phyloP scores from a whole-genome alignment of 2,888 invertebrate genomes.

The Plebejus melissa region DNA sequence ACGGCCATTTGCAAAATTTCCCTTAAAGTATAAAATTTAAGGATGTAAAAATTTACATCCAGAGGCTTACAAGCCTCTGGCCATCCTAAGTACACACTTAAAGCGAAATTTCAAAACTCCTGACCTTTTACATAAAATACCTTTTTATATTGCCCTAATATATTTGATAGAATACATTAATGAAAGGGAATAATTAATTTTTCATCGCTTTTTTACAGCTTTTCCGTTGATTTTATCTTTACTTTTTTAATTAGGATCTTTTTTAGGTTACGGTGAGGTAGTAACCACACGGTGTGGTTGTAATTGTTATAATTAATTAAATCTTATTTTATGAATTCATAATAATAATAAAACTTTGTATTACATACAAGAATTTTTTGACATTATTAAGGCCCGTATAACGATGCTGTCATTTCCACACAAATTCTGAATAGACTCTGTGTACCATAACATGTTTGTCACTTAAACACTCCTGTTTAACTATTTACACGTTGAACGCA shows the following conservation, averaged over 20 bases:
- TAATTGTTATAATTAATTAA: too few species aligned
- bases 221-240: background rate
- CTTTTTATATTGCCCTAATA: constrained; percentile 12
- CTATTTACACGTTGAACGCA: too few species aligned
- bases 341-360: too few species aligned
- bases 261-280: background rate
- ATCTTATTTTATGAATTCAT: too few species aligned
- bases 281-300: too few species aligned
- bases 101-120: constrained; percentile 12
- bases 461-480: too few species aligned
- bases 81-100: constrained; percentile 18
- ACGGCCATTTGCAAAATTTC: background rate
- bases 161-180: constrained; percentile 9
- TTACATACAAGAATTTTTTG: too few species aligned
- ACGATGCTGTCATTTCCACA: too few species aligned
- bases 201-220: background rate
- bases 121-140: constrained; percentile 18
- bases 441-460: too few species aligned
- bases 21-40: background rate
- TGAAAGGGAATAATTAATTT: constrained; percentile 18
- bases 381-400: too few species aligned
- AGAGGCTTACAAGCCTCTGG: background rate
- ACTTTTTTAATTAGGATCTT: background rate
- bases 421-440: too few species aligned
- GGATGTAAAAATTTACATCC: background rate